phyloP scores from a whole-genome alignment of 2,113 vertebrate species.

The Micromys minutus region DNA sequence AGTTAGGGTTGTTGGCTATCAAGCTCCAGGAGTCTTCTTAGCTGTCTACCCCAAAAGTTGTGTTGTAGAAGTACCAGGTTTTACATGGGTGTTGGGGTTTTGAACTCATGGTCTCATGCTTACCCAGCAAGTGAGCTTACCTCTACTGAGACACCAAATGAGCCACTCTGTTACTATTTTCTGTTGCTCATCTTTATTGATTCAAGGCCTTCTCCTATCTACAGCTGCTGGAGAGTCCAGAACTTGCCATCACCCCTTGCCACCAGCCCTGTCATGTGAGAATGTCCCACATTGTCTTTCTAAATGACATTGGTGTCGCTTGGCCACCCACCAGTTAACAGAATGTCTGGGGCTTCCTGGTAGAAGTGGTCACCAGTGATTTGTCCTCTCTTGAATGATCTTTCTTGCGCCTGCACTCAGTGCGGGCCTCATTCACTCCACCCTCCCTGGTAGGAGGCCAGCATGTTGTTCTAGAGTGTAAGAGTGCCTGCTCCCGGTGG shows the following conservation, averaged over 20 bases:
- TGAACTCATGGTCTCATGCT: not conserved
- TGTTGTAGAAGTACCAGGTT: no score
- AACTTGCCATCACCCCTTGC: fast-evolving
- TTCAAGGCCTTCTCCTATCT: not conserved
- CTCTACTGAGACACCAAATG: not conserved
- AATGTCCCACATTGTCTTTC: not conserved
- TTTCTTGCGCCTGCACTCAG: fast-evolving
- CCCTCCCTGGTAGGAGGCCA: not conserved
- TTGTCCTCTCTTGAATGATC: fast-evolving
- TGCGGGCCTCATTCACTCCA: not conserved
- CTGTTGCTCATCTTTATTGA: not conserved
- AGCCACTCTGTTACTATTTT: not conserved
- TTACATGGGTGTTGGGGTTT: not conserved
- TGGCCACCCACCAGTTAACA: fast-evolving
- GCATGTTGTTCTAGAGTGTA: not conserved
- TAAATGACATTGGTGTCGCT: fast-evolving
- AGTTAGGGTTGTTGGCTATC: not conserved
- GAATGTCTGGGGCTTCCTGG: not conserved
- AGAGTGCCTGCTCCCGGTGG: fast-evolving
- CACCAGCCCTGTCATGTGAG: not conserved
- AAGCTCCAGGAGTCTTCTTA: not conserved
- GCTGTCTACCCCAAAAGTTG: no score
- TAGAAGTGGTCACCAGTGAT: not conserved
- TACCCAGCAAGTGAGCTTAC: no score
- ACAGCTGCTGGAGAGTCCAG: not conserved